A percentile compares a stretch with the other conserved stretches of the same genome.
Conservation (phyloP, 30 jellyfish, hydroid and myxozoan species). For the Hydractinia symbiolongicarpus region DNA sequence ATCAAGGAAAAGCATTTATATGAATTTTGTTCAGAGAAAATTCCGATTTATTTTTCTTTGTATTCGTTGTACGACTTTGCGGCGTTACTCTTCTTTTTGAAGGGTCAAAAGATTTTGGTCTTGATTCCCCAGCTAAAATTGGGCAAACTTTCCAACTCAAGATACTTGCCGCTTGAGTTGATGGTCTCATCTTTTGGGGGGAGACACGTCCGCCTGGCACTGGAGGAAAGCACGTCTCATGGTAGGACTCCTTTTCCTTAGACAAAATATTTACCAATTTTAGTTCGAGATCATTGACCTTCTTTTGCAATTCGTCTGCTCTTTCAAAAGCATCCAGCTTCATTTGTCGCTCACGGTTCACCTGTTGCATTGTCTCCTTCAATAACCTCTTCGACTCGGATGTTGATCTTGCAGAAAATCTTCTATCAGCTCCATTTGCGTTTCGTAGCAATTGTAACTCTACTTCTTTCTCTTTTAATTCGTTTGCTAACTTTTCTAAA, state of each 20-base stretch:
- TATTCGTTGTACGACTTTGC: too few species aligned
- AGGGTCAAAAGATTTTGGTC: too few species aligned
- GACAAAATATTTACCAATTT: neutral
- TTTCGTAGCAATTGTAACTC: conserved; percentile 6
- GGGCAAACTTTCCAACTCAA: too few species aligned
- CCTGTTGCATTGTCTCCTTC: conserved; percentile 36
- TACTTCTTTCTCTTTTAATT: conserved; percentile 55
- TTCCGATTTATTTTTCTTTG: too few species aligned
- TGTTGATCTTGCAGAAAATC: neutral
- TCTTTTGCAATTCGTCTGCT: conserved; percentile 60
- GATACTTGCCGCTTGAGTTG: neutral
- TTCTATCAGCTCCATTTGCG: neutral
- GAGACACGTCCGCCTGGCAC: conserved; percentile 82
- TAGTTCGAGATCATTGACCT: conserved; percentile 29
- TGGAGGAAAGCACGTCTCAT: conserved; percentile 62
- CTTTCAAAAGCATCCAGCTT: conserved; percentile 74
- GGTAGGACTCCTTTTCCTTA: conserved; percentile 37
- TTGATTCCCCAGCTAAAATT: too few species aligned
- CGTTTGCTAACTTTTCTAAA: conserved; percentile 51
- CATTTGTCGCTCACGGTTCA: conserved; percentile 54
- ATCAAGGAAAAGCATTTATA: too few species aligned
- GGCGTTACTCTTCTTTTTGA: too few species aligned
- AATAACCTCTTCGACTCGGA: conserved; percentile 28
- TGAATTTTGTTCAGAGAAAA: too few species aligned
- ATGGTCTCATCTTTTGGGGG: conserved; percentile 39